Evolutionary conservation across 2,888 invertebrate species (phyloP).

Genomic region (Labia minor): DNA sequence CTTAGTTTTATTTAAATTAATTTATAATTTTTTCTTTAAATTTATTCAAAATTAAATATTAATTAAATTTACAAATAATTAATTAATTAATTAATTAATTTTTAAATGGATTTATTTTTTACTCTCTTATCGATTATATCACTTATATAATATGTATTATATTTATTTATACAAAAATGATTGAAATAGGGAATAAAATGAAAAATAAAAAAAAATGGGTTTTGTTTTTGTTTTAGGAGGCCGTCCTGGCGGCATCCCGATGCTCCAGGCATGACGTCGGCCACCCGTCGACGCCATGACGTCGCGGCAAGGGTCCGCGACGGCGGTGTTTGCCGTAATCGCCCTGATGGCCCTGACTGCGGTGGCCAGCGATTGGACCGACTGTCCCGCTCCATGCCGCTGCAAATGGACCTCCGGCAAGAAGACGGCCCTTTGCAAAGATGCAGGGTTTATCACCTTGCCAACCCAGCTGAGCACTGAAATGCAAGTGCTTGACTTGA

Average conservation of each 20-base stretch:
- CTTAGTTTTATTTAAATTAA: background rate
- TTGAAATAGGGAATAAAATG: no score
- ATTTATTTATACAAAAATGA: no score
- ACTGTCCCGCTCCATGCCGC: slow-evolving; percentile 73
- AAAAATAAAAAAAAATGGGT: no score
- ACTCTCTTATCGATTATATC: no score
- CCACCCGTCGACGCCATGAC: slow-evolving; percentile 5
- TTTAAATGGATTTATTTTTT: no score
- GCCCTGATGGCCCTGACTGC: slow-evolving; percentile 30
- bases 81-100: no score
- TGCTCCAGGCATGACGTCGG: slow-evolving; percentile 7
- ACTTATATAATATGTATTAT: no score
- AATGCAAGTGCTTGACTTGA: slow-evolving; percentile 77
- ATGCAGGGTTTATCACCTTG: slow-evolving; percentile 66
- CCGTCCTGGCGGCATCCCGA: background rate
- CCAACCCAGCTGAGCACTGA: slow-evolving; percentile 59
- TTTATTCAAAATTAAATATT: background rate
- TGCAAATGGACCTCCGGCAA: slow-evolving; percentile 91
- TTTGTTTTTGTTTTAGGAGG: background rate
- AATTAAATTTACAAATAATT: background rate
- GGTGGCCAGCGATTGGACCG: slow-evolving; percentile 67
- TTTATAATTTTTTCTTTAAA: background rate
- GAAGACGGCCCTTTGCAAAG: slow-evolving; percentile 75
- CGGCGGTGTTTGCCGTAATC: slow-evolving; percentile 29
- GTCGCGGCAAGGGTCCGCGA: slow-evolving; percentile 21